Evolutionary conservation across 2,113 vertebrate species (phyloP).

Genomic region (Harpagus bidentatus): DNA sequence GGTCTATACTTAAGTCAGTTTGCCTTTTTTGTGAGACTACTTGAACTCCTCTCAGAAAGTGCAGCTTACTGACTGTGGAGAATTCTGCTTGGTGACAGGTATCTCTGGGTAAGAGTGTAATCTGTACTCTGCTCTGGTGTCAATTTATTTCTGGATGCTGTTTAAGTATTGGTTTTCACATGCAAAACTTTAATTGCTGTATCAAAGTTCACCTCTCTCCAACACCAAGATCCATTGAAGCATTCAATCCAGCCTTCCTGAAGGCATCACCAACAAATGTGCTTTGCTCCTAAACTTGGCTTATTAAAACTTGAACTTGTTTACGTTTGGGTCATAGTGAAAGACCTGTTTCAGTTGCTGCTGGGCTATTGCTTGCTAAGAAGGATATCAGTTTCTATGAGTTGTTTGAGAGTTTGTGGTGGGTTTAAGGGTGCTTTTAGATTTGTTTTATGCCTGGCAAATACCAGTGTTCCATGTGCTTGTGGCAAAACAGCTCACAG

Average conservation of each 20-base stretch:
- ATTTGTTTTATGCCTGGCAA: not conserved
- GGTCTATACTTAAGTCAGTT: not conserved
- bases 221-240: not conserved
- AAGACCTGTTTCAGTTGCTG: not conserved
- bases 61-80: not conserved
- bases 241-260: not conserved
- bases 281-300: not conserved
- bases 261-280: not conserved
- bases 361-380: not conserved
- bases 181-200: not conserved
- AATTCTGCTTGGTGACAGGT: not conserved
- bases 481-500: conserved; percentile 10
- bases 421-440: not conserved
- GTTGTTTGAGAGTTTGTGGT: not conserved
- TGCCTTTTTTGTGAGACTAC: not conserved
- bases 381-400: not conserved
- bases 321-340: not conserved
- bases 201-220: not conserved
- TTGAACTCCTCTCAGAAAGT: not conserved
- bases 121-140: not conserved
- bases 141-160: not conserved
- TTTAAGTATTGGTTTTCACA: not conserved
- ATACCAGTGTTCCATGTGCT: not conserved
- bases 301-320: not conserved
- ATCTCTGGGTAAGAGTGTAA: not conserved